Evolutionary conservation across 2,888 invertebrate species (phyloP).

Genomic region (Podotricha telesiphe): DNA sequence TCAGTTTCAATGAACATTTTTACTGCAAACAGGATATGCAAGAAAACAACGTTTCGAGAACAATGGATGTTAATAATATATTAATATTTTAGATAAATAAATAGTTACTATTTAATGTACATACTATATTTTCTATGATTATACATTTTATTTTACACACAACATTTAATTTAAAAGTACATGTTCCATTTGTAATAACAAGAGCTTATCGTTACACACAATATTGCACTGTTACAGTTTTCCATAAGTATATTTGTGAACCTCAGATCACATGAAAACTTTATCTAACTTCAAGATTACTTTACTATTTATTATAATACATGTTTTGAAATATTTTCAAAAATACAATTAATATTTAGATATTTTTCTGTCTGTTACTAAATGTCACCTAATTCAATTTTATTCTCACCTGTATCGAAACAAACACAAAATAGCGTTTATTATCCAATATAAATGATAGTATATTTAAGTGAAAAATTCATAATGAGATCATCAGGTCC

Average conservation of each 20-base stretch:
- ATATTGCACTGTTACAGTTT: conserved; percentile 50
- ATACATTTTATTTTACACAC: conserved; percentile 64
- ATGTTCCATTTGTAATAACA: conserved; percentile 37
- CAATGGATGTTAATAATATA: conserved; percentile 67
- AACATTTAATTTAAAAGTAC: conserved; percentile 56
- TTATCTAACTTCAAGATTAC: not conserved
- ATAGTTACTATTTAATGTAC: conserved; percentile 63
- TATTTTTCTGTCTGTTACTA: not conserved
- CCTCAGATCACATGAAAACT: conserved; percentile 17
- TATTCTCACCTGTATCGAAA: not conserved
- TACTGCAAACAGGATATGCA: conserved; percentile 7
- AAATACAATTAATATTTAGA: conserved; percentile 2
- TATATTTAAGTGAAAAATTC: conserved; percentile 24
- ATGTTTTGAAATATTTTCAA: not conserved
- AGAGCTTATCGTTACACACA: conserved; percentile 34
- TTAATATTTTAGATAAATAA: conserved; percentile 74
- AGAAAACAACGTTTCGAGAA: conserved; percentile 57
- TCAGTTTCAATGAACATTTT: not conserved
- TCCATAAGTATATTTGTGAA: conserved; percentile 10
- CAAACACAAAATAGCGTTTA: not conserved
- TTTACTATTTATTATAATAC: not conserved
- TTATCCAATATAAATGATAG: conserved; percentile 4
- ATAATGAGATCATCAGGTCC: conserved; percentile 70
- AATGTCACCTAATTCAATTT: not conserved
- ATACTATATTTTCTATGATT: conserved; percentile 64